A percentile compares a stretch with the other conserved stretches of the same genome.
Evolutionary conservation across 2,113 vertebrate species (phyloP).

Genomic region (Trochalopteron elliotii): DNA sequence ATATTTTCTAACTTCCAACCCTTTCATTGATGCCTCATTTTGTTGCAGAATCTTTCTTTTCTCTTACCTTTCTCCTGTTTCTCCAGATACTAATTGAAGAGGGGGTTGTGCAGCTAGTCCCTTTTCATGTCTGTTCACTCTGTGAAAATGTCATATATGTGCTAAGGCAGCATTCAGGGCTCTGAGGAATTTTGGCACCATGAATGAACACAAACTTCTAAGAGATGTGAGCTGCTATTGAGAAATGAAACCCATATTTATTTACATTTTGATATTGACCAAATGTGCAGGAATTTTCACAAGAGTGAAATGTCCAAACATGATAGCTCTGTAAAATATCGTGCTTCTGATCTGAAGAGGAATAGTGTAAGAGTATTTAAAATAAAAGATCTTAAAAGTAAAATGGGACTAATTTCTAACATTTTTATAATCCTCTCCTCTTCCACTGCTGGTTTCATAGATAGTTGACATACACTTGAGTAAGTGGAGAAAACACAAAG

Average conservation of each 20-base stretch:
- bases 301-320: neutral
- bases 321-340: neutral
- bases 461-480: neutral
- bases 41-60: neutral
- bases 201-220: neutral
- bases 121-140: neutral
- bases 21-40: neutral
- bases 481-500: neutral
- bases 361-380: neutral
- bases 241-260: neutral
- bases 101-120: neutral
- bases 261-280: neutral
- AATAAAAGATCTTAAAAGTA: neutral
- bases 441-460: neutral
- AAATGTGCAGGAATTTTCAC: neutral
- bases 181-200: neutral
- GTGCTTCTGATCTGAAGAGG: neutral
- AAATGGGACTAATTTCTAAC: neutral
- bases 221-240: neutral
- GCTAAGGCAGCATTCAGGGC: neutral
- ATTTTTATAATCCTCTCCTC: neutral
- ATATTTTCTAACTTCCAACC: neutral
- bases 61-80: neutral
- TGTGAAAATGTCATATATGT: neutral
- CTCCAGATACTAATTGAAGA: neutral